phyloP scores from a whole-genome alignment of 2,113 vertebrate genomes.

The Brachionichthys hirsutus region DNA sequence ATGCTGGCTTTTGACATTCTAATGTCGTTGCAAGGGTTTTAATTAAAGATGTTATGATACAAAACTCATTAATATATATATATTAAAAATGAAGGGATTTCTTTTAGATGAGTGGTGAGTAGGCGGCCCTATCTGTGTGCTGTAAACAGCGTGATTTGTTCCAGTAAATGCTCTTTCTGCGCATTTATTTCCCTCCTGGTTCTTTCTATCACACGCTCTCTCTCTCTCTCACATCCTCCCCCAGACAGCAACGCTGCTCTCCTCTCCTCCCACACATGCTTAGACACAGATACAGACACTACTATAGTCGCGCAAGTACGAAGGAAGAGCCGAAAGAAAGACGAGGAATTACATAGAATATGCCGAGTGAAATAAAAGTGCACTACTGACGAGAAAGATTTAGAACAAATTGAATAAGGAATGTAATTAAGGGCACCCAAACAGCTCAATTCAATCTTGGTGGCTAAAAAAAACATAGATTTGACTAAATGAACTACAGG shows the following conservation, averaged over 20 bases:
- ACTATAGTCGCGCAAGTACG: conserved; percentile 48
- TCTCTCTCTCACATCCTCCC: conserved; percentile 59
- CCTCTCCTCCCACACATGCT: conserved; percentile 51
- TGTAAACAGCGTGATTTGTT: conserved; percentile 64
- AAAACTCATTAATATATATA: background rate
- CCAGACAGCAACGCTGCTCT: conserved; percentile 50
- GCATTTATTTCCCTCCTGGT: background rate
- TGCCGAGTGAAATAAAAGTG: conserved; percentile 20
- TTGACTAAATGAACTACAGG: too few relatives aligned
- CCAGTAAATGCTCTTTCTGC: conserved; percentile 41
- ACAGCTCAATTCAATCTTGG: too few relatives aligned
- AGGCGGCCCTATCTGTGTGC: conserved; percentile 62
- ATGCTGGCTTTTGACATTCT: too few relatives aligned
- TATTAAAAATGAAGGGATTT: conserved; percentile 31
- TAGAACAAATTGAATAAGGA: too few relatives aligned
- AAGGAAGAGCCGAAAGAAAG: conserved; percentile 14
- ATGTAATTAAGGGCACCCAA: too few relatives aligned
- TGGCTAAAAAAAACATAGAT: too few relatives aligned
- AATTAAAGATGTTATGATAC: too few relatives aligned
- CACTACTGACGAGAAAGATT: background rate
- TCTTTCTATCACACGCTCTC: conserved; percentile 22
- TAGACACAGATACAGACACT: conserved; percentile 48
- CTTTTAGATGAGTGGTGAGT: conserved; percentile 51
- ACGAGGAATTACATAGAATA: conserved; percentile 18
- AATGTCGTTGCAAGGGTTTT: too few relatives aligned